These are phyloP conservation scores for Toxotes chatareus DNA, from an alignment of 2,113 vertebrate species.

Conservation along the genomic window DNA sequence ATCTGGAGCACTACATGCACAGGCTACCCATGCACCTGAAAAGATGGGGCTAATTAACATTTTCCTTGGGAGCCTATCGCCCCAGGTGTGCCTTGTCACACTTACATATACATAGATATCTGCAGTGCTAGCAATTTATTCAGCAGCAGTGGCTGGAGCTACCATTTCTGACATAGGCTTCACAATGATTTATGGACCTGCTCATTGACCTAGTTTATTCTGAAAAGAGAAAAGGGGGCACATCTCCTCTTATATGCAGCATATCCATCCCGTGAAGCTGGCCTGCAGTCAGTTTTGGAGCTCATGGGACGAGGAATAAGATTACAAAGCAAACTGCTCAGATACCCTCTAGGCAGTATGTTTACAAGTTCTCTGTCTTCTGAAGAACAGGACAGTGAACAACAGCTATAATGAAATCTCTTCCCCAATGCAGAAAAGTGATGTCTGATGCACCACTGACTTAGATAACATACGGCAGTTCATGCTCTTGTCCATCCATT, in stretches of 20 bases:
- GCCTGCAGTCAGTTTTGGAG: slow-evolving; percentile 54
- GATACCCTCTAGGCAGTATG: slow-evolving; percentile 34
- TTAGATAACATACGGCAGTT: slow-evolving; percentile 26
- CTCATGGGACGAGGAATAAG: slow-evolving; percentile 37
- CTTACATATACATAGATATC: slow-evolving; percentile 72
- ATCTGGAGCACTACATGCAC: slow-evolving; percentile 24
- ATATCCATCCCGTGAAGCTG: slow-evolving; percentile 45
- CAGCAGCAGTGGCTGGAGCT: slow-evolving; percentile 72
- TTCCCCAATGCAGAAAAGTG: slow-evolving; percentile 32
- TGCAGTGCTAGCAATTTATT: slow-evolving; percentile 81
- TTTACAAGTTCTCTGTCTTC: slow-evolving; percentile 45
- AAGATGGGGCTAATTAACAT: slow-evolving; percentile 81
- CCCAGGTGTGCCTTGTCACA: slow-evolving; percentile 81
- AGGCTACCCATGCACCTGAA: slow-evolving; percentile 68
- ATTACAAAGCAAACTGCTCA: slow-evolving; percentile 50
- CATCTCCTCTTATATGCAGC: slow-evolving; percentile 55
- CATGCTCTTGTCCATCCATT: slow-evolving; percentile 28
- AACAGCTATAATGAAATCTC: slow-evolving; percentile 40
- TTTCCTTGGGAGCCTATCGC: slow-evolving; percentile 71
- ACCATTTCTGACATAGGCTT: slow-evolving; percentile 79
- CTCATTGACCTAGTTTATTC: slow-evolving; percentile 87
- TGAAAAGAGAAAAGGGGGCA: slow-evolving; percentile 70
- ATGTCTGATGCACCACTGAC: slow-evolving; percentile 10
- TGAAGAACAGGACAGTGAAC: slow-evolving; percentile 36
- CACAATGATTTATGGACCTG: slow-evolving; percentile 86